Conservation (phyloP, 2,888 invertebrate species). For the Drosophila subquinaria region DNA sequence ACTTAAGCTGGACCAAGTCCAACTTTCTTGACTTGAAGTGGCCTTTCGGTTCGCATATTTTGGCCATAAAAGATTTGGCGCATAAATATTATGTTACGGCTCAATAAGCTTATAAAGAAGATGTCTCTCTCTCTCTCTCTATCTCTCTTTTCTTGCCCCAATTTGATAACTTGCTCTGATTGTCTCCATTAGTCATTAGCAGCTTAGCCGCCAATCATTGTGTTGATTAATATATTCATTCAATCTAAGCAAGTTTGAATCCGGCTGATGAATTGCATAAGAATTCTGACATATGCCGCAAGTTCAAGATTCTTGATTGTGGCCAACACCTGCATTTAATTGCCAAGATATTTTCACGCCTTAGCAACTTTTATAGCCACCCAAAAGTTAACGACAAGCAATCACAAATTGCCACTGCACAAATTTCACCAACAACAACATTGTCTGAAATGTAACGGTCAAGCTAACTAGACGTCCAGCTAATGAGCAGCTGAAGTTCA, state of each 20-base stretch:
- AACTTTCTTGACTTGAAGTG: slow-evolving; percentile 54
- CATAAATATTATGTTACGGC: slow-evolving; percentile 76
- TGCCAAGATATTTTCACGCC: slow-evolving; percentile 51
- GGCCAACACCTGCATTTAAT: slow-evolving; percentile 52
- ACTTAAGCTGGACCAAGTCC: slow-evolving; percentile 53
- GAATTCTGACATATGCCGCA: slow-evolving; percentile 13
- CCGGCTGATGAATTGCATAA: slow-evolving; percentile 44
- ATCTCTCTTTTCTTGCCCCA: neutral
- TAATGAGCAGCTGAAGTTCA: slow-evolving; percentile 52
- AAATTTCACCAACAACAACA: slow-evolving; percentile 19
- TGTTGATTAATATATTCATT: slow-evolving; percentile 32
- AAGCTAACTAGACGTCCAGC: slow-evolving; percentile 22
- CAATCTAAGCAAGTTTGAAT: slow-evolving; percentile 11
- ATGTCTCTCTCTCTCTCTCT: neutral
- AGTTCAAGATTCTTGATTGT: slow-evolving; percentile 8
- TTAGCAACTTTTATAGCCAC: slow-evolving; percentile 37
- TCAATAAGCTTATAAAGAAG: slow-evolving; percentile 59
- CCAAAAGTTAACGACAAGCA: slow-evolving; percentile 28
- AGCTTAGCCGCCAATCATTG: slow-evolving; percentile 40
- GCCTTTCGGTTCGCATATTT: slow-evolving; percentile 54
- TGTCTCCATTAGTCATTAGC: slow-evolving; percentile 76
- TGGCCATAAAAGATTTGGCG: slow-evolving; percentile 55
- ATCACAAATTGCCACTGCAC: slow-evolving; percentile 36
- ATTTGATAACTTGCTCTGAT: slow-evolving; percentile 39
- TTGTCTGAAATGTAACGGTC: slow-evolving; percentile 11